phyloP scores from a whole-genome alignment of 2,888 invertebrate species.

The Stenodera caucasica region DNA sequence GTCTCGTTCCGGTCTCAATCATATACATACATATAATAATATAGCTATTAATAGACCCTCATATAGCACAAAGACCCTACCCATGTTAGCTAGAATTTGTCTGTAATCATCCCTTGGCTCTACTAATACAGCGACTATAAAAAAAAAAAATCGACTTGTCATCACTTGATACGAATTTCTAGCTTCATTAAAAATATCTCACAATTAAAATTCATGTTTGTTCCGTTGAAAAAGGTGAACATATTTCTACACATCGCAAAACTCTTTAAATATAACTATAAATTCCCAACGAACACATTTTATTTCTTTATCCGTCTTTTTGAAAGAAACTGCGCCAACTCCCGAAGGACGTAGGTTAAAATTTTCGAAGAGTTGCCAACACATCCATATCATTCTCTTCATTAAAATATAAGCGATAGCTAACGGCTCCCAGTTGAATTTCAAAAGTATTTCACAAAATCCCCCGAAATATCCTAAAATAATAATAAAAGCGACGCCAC shows the following conservation, averaged over 20 bases:
- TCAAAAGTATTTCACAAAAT: too few relatives aligned
- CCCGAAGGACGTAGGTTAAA: neutral
- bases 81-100: neutral
- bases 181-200: too few relatives aligned
- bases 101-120: neutral
- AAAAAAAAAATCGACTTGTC: too few relatives aligned
- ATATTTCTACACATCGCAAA: too few relatives aligned
- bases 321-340: neutral
- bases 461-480: too few relatives aligned
- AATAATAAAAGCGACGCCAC: too few relatives aligned
- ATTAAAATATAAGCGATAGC: neutral
- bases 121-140: neutral
- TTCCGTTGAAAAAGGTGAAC: too few relatives aligned
- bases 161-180: neutral
- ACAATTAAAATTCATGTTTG: too few relatives aligned
- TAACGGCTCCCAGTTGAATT: too few relatives aligned
- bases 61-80: neutral
- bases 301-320: neutral
- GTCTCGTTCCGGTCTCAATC: neutral
- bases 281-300: too few relatives aligned
- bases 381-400: neutral
- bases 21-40: too few relatives aligned
- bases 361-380: neutral
- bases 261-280: too few relatives aligned
- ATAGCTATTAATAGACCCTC: conserved; percentile 1